phyloP scores from a whole-genome alignment of 2,113 vertebrate species.

The Orycteropus afer region DNA sequence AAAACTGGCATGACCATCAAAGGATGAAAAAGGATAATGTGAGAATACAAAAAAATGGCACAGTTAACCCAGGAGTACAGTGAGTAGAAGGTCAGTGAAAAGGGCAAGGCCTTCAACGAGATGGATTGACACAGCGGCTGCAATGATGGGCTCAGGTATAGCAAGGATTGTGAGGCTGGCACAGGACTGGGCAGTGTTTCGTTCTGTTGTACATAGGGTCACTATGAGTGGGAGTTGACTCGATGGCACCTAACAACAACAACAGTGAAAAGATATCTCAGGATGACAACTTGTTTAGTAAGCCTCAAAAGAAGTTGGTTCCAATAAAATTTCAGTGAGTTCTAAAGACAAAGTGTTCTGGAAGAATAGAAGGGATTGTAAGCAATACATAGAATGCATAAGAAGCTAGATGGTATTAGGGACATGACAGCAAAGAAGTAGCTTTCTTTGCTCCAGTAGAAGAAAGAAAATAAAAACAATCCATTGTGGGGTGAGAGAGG shows the following conservation, averaged over 20 bases:
- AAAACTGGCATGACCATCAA: not conserved
- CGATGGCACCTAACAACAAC: too few species aligned
- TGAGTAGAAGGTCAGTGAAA: not conserved
- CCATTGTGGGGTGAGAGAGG: constrained; percentile 30
- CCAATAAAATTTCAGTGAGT: not conserved
- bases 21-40: not conserved
- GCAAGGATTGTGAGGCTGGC: too few species aligned
- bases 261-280: too few species aligned
- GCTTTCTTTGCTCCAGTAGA: constrained; percentile 13
- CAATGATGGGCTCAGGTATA: too few species aligned
- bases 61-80: not conserved
- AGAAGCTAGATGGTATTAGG: constrained; percentile 24
- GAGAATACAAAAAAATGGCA: not conserved
- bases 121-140: too few species aligned
- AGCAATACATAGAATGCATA: not conserved
- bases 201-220: too few species aligned
- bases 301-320: not conserved
- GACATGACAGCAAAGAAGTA: not conserved
- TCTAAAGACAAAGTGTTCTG: not conserved
- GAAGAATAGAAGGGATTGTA: not conserved
- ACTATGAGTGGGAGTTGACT: too few species aligned
- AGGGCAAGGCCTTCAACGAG: too few species aligned
- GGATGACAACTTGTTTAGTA: not conserved
- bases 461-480: constrained; percentile 36
- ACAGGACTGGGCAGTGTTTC: too few species aligned